Evolutionary conservation across 2,888 invertebrate genomes (phyloP).

Genomic region (Leistus spinibarbis): DNA sequence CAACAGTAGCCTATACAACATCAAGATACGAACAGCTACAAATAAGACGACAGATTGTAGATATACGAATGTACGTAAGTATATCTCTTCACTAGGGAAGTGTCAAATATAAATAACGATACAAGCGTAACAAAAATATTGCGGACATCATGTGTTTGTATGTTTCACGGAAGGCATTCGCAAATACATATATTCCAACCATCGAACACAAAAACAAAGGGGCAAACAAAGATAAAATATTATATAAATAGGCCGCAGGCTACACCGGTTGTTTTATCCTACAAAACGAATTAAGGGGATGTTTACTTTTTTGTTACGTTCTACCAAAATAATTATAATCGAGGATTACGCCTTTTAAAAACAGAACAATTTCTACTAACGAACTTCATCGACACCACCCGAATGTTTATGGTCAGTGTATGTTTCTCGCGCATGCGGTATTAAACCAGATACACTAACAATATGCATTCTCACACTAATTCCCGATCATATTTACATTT

Average conservation of each 20-base stretch:
- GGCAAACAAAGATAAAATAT: background rate
- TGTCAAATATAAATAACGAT: conserved; percentile 37
- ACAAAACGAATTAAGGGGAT: too few relatives aligned
- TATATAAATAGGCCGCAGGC: background rate
- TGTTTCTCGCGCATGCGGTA: too few relatives aligned
- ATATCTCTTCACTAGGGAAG: conserved; percentile 17
- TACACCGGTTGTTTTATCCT: background rate
- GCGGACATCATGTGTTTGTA: conserved; percentile 5
- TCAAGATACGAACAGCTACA: background rate
- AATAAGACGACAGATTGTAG: background rate
- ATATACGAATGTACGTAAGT: background rate
- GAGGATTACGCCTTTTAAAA: too few relatives aligned
- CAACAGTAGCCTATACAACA: background rate
- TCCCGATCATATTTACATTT: too few relatives aligned
- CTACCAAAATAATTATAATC: too few relatives aligned
- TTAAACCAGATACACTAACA: too few relatives aligned
- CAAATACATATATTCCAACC: background rate
- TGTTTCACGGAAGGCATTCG: background rate
- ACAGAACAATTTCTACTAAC: too few relatives aligned
- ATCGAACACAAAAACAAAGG: background rate
- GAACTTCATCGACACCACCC: too few relatives aligned
- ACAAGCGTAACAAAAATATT: conserved; percentile 13
- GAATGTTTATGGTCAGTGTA: too few relatives aligned
- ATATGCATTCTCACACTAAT: too few relatives aligned
- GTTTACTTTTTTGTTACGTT: too few relatives aligned